Evolutionary conservation across 2,113 vertebrate species (phyloP), one percentile per base, ranked within the genome.

Genomic region (Marcusenius ussheri): DNA sequence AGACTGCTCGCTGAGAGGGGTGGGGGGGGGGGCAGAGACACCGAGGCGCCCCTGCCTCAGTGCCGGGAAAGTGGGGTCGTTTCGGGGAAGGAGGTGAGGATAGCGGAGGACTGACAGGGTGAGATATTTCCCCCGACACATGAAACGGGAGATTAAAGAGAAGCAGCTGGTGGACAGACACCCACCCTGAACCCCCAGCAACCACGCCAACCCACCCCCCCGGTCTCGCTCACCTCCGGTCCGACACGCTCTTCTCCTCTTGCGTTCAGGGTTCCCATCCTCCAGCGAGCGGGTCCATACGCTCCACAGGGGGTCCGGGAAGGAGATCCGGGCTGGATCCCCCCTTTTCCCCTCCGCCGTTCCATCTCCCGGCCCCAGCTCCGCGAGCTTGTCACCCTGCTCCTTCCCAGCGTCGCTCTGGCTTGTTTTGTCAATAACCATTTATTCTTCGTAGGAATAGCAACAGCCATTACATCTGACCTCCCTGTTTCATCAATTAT

Each of bases 401-500:
- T 91, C 94, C 92, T 93, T 53, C 96, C 96, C 96, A 91, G 96
- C 90, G 90, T 97, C 96, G 95, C 96, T 95, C 97, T 96, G 96
- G 95, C 97, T 98, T 97, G 97, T 98, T 98, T 98, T 97, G 98
- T 99, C 98, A 98, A 99, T 99, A 99, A 98, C 96, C 97, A 98
- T 99, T 99, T 98, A 99, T 99, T 98, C 98, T 97, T 98, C 97
- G 97, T 96, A 94, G 96, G 97, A 97, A 97, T 97, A 96, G 96
- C 94, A 96, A 96, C 97, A 97, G 96, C 97, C 97, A 96, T 98
- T 99, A 99, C 98, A 98, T 98, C 97, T 99, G 98, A 99, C 98
- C 98, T 99, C 97, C 97, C 97, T 99, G 98, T 99, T 99, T 98
- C 98, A 99, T 99, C 98, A 99, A 99, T 99, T 99, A 99, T 99